phyloP scores from a whole-genome alignment of 2,888 invertebrate genomes.

The Perithous albicinctus region DNA sequence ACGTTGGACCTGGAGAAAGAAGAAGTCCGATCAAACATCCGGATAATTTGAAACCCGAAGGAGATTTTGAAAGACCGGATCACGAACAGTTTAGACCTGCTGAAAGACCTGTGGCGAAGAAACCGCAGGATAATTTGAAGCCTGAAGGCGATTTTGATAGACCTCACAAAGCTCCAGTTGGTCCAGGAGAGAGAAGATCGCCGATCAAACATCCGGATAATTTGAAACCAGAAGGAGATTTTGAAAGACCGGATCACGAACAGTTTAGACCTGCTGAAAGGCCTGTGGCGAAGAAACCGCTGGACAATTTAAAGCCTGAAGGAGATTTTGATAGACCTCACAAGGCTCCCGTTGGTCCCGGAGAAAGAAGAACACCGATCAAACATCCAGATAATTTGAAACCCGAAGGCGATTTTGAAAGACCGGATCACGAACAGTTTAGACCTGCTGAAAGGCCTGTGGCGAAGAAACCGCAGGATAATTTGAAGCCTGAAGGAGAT shows the following conservation, averaged over 20 bases:
- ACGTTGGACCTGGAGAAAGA: slow-evolving; percentile 86
- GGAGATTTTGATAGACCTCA: slow-evolving; percentile 78
- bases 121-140: slow-evolving; percentile 86
- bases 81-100: slow-evolving; percentile 79
- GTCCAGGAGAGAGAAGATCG: slow-evolving; percentile 75
- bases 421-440: slow-evolving; percentile 8
- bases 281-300: slow-evolving; percentile 85
- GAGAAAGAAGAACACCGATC: slow-evolving; percentile 24
- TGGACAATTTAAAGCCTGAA: slow-evolving; percentile 85
- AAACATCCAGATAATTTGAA: slow-evolving; percentile 87
- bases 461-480: slow-evolving; percentile 82
- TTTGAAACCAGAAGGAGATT: slow-evolving; percentile 85
- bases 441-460: slow-evolving; percentile 82
- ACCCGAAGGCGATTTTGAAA: slow-evolving; percentile 86
- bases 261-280: slow-evolving; percentile 83
- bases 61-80: slow-evolving; percentile 84
- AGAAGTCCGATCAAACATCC: slow-evolving; percentile 84
- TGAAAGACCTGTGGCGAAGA: slow-evolving; percentile 81
- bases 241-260: slow-evolving; percentile 82
- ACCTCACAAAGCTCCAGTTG: slow-evolving; percentile 72
- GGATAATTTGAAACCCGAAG: slow-evolving; percentile 78
- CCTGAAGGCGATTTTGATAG: slow-evolving; percentile 85
- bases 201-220: slow-evolving; percentile 81
- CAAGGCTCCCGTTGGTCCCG: slow-evolving; percentile 71
- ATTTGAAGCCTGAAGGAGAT: slow-evolving; percentile 86